These are phyloP conservation scores for Lissocephala sabroskyi DNA, from an alignment of 2,888 invertebrate species.

Conservation along the genomic window DNA sequence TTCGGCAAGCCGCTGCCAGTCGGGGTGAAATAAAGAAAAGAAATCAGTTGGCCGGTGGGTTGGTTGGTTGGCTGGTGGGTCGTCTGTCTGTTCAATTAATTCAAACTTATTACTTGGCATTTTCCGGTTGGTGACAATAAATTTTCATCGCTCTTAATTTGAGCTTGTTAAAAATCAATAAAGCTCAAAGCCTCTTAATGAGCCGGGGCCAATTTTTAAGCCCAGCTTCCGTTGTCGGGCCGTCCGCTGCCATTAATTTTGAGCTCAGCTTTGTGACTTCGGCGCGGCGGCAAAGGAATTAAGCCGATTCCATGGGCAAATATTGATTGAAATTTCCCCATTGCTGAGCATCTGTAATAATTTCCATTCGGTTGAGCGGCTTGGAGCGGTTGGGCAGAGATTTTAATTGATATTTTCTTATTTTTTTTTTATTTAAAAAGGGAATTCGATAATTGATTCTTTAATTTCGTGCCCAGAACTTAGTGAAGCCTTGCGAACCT, in stretches of 20 bases:
- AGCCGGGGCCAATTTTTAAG: slow-evolving; percentile 6
- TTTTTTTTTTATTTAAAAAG: background rate
- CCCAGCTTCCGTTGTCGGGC: background rate
- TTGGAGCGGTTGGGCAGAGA: no score
- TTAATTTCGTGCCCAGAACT: no score
- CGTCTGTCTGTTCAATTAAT: no score
- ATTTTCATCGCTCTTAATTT: slow-evolving; percentile 9
- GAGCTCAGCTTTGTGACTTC: background rate
- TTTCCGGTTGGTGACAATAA: no score
- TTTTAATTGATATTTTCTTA: slow-evolving; percentile 5
- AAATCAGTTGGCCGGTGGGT: no score
- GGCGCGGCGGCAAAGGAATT: slow-evolving; percentile 2
- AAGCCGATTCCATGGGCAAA: background rate
- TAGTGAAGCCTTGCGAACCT: no score
- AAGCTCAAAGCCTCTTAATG: slow-evolving; percentile 36
- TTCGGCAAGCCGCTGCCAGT: no score
- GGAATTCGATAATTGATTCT: no score
- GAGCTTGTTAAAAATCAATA: slow-evolving; percentile 40
- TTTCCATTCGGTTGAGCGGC: no score
- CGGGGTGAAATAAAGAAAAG: no score
- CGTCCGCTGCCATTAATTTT: background rate
- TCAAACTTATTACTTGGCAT: no score
- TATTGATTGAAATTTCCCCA: background rate
- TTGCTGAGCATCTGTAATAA: no score
- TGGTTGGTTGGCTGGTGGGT: slow-evolving; percentile 13